These are phyloP conservation scores for Ctenoplectra terminalis DNA, from an alignment of 1,140 invertebrate genomes.

Conservation along the genomic window DNA sequence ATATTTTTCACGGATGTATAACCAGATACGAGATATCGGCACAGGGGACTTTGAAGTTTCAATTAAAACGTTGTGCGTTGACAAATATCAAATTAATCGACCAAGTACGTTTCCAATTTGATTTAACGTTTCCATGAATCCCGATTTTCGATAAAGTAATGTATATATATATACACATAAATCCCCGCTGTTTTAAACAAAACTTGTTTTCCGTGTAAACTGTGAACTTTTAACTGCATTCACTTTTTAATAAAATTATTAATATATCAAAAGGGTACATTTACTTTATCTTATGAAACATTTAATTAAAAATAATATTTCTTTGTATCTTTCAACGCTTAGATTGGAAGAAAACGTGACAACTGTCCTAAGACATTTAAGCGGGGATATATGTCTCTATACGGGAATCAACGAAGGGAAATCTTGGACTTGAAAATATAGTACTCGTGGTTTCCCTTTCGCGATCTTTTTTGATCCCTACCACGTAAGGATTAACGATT, in stretches of 20 bases:
- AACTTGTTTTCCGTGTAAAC: too few relatives aligned
- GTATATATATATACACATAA: background rate
- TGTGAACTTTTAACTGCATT: too few relatives aligned
- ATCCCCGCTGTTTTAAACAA: too few relatives aligned
- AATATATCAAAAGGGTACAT: too few relatives aligned
- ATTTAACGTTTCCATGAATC: conserved; percentile 33
- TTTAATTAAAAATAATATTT: too few relatives aligned
- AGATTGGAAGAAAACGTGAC: too few relatives aligned
- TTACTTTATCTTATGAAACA: too few relatives aligned
- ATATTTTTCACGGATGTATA: conserved; percentile 1
- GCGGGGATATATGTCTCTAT: background rate
- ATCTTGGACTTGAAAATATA: background rate
- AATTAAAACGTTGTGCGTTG: background rate
- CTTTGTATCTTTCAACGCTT: too few relatives aligned
- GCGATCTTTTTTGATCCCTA: background rate
- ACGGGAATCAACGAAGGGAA: background rate
- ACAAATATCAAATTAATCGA: conserved; percentile 17
- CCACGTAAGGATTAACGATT: conserved; percentile 50
- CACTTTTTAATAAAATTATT: too few relatives aligned
- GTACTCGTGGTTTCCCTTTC: background rate
- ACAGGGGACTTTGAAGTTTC: background rate
- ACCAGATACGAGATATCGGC: background rate
- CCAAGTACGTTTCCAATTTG: background rate
- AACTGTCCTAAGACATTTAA: too few relatives aligned
- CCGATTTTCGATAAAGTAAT: background rate